phyloP scores from a whole-genome alignment of 2,113 vertebrate species.

The Anguilla japonica region DNA sequence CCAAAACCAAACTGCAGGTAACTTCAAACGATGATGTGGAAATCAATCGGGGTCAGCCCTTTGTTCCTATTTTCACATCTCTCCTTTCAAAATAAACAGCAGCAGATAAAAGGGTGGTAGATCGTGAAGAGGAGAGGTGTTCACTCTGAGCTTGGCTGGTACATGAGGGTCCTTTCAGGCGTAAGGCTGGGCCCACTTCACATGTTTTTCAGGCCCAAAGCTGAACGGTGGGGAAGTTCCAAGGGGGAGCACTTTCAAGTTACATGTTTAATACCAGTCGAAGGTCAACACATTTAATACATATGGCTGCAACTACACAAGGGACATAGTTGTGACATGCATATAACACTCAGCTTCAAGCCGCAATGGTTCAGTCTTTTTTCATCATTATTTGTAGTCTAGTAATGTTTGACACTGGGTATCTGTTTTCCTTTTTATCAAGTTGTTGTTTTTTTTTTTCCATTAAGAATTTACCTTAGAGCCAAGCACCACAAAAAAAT shows the following conservation, averaged over 20 bases:
- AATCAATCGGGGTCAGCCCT: slow-evolving; percentile 40
- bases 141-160: not conserved
- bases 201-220: not conserved
- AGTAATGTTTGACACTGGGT: no score
- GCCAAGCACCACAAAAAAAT: not conserved
- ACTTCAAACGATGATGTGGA: slow-evolving; percentile 39
- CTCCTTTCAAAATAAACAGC: slow-evolving; percentile 3
- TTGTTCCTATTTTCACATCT: slow-evolving; percentile 8
- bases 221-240: not conserved
- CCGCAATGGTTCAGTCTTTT: no score
- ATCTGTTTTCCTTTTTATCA: no score
- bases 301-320: not conserved
- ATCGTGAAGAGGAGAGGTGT: slow-evolving; percentile 18
- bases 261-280: not conserved
- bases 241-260: not conserved
- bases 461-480: not conserved
- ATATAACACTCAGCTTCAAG: no score
- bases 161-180: not conserved
- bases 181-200: not conserved
- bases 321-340: no score
- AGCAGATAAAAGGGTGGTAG: slow-evolving; percentile 34
- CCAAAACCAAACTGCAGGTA: slow-evolving; percentile 30
- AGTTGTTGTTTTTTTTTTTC: no score
- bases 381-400: no score
- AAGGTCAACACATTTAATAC: no score